phyloP scores from a whole-genome alignment of 2,113 vertebrate species.

The Lepidothrix coronata region DNA sequence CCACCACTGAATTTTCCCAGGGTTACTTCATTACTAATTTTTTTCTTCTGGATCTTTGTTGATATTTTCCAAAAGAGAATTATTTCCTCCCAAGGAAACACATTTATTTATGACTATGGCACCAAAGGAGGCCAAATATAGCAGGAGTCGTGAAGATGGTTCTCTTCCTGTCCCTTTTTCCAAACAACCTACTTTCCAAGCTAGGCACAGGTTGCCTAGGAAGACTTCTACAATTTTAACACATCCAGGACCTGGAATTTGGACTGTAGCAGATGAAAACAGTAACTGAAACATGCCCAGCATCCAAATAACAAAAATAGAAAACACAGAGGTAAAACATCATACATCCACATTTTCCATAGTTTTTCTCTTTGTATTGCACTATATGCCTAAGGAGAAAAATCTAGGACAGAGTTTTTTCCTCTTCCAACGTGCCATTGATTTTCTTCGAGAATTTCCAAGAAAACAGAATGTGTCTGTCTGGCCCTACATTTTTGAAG shows the following conservation, averaged over 20 bases:
- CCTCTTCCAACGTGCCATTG: not conserved
- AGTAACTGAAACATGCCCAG: not conserved
- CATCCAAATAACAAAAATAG: not conserved
- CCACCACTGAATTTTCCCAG: not conserved
- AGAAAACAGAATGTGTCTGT: not conserved
- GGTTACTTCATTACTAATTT: not conserved
- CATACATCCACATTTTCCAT: not conserved
- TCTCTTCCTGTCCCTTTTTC: not conserved
- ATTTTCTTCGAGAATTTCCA: not conserved
- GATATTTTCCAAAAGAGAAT: not conserved
- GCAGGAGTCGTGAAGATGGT: not conserved
- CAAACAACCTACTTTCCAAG: constrained; percentile 15
- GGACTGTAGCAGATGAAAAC: not conserved
- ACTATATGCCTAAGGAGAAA: not conserved
- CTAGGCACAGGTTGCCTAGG: not conserved
- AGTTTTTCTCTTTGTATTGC: not conserved
- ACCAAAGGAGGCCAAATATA: not conserved
- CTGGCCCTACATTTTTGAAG: not conserved
- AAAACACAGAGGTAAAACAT: not conserved
- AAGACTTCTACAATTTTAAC: not conserved
- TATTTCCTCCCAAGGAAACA: not conserved
- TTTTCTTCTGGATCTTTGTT: not conserved
- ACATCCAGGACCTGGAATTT: not conserved
- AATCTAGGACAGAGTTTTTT: not conserved
- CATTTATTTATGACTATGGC: not conserved